phyloP scores from a whole-genome alignment of 2,888 invertebrate genomes.

The Halocaridina rubra region DNA sequence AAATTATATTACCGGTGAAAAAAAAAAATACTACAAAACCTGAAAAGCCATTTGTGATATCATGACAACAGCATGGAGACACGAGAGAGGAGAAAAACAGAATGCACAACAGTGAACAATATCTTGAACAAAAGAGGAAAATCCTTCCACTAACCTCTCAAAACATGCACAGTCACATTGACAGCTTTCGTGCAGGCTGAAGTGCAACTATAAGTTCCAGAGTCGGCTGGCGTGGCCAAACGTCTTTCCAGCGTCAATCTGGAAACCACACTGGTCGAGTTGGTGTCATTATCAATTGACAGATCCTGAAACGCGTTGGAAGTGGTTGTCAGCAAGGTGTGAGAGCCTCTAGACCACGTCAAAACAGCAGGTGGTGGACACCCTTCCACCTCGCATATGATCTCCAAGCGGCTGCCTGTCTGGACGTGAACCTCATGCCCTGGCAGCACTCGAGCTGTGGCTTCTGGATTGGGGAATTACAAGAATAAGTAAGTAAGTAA shows the following conservation, averaged over 20 bases:
- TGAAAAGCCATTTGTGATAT: too few species aligned
- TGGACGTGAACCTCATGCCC: constrained; percentile 53
- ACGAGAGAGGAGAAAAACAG: too few species aligned
- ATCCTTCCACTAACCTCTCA: constrained; percentile 36
- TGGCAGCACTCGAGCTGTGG: constrained; percentile 27
- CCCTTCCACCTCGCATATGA: constrained; percentile 48
- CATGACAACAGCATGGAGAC: too few species aligned
- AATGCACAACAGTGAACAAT: too few species aligned
- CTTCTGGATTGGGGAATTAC: constrained; percentile 30
- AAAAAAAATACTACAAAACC: too few species aligned
- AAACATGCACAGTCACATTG: constrained; percentile 54
- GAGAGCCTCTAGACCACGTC: constrained; percentile 26
- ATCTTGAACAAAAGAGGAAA: too few species aligned
- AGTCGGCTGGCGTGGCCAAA: constrained; percentile 23
- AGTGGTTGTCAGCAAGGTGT: neutral
- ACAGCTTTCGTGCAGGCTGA: constrained; percentile 44
- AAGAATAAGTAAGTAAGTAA: neutral
- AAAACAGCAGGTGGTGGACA: constrained; percentile 37
- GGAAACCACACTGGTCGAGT: neutral
- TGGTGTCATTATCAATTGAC: neutral
- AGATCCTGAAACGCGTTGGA: neutral
- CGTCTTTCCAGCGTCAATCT: constrained; percentile 14
- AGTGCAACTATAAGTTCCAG: constrained; percentile 49
- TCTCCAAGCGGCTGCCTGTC: constrained; percentile 43
- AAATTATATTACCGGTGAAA: too few species aligned